Percentiles rank a stretch among this genome's conserved stretches.
Evolutionary conservation across 2,888 invertebrate species (phyloP).

Genomic region (Nemurella pictetii): DNA sequence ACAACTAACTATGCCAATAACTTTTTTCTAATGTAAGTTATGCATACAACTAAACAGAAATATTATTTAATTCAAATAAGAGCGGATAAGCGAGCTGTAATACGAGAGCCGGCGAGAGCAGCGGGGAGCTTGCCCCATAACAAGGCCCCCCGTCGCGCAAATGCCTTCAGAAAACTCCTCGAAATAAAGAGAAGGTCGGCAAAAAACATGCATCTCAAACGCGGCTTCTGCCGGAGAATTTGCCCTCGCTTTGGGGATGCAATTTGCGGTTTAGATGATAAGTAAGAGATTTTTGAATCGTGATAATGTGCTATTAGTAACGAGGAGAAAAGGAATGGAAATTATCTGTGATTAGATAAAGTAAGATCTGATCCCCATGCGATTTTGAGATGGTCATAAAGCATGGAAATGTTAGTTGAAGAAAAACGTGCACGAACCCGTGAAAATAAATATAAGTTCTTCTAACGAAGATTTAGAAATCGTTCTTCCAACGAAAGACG

Average conservation of each 20-base stretch:
- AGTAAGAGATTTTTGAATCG: background rate
- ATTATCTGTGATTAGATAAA: constrained; percentile 17
- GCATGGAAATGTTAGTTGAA: background rate
- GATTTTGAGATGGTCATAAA: background rate
- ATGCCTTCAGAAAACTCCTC: constrained; percentile 3
- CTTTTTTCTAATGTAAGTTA: background rate
- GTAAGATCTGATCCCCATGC: constrained; percentile 6
- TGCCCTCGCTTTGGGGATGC: background rate
- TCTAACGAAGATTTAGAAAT: no score
- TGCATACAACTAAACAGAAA: background rate
- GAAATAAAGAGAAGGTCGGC: constrained; percentile 3
- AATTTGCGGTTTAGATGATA: constrained; percentile 3
- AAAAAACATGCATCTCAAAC: background rate
- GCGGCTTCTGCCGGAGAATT: background rate
- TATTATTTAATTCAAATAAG: background rate
- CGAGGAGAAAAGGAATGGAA: background rate
- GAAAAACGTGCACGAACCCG: background rate
- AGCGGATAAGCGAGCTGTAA: background rate
- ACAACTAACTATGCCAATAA: background rate
- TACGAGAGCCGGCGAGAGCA: constrained; percentile 2
- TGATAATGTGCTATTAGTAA: background rate
- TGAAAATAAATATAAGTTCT: background rate
- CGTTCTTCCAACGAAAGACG: no score
- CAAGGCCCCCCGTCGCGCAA: constrained; percentile 32
- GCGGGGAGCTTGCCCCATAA: constrained; percentile 33